These are phyloP conservation scores for Ctenomys sociabilis DNA, from an alignment of 2,113 vertebrate species.

Conservation along the genomic window DNA sequence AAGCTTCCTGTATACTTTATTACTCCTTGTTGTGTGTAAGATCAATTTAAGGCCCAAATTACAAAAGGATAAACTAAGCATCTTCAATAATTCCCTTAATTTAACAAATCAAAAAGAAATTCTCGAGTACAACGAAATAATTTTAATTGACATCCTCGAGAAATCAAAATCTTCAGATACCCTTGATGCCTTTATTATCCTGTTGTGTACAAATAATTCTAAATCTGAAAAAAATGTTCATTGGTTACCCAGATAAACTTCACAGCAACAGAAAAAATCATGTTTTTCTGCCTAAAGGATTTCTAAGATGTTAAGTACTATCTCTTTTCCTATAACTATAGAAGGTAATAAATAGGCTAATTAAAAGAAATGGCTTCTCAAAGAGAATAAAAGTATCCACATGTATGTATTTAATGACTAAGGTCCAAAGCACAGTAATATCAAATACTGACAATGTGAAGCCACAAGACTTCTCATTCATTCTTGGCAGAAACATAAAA, in stretches of 20 bases:
- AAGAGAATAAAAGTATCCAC: background rate
- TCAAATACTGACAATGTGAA: background rate
- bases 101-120: background rate
- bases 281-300: background rate
- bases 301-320: background rate
- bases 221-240: conserved; percentile 12
- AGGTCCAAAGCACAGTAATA: background rate
- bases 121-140: background rate
- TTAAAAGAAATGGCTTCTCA: background rate
- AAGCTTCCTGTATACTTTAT: background rate
- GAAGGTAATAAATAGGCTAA: background rate
- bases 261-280: background rate
- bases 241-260: background rate
- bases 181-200: background rate
- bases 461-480: background rate
- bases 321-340: background rate
- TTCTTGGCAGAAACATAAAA: background rate
- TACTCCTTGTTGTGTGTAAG: background rate
- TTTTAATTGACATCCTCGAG: background rate
- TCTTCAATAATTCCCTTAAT: background rate
- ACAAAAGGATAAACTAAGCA: background rate
- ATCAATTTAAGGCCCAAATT: background rate
- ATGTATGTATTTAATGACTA: background rate
- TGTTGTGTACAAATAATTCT: background rate
- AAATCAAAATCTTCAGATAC: background rate